A percentile compares a stretch with the other conserved stretches of the same genome.
phyloP scores from a whole-genome alignment of 2,888 invertebrate species.

The Sphinx pinastri region DNA sequence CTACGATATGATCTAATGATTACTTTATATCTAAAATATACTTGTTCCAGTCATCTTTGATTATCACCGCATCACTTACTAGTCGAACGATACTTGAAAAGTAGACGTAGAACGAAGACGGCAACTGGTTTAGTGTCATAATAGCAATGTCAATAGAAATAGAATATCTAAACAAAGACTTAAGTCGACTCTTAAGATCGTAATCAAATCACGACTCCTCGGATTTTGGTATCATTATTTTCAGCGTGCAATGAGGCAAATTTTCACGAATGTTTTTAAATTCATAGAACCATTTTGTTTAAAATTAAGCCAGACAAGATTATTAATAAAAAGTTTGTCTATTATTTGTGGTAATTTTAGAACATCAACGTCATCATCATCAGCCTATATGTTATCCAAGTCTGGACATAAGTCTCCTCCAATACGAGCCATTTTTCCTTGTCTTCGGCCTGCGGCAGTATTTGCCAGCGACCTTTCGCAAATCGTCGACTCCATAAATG shows the following conservation, averaged over 20 bases:
- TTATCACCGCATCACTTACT: conserved; percentile 1
- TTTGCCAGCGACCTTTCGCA: too few species aligned
- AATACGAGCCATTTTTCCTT: too few species aligned
- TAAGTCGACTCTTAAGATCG: conserved; percentile 35
- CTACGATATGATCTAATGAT: too few species aligned
- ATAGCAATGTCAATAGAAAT: conserved; percentile 27
- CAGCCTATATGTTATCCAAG: too few species aligned
- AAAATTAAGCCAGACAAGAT: background rate
- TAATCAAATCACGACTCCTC: conserved; percentile 38
- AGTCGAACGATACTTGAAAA: conserved; percentile 4
- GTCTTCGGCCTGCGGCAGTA: too few species aligned
- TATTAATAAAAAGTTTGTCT: background rate
- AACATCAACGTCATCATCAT: too few species aligned
- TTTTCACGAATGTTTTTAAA: conserved; percentile 1
- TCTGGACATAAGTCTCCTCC: too few species aligned
- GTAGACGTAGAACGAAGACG: conserved; percentile 5
- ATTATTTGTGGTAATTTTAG: background rate
- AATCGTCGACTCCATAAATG: too few species aligned
- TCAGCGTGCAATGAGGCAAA: conserved; percentile 3
- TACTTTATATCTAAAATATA: background rate
- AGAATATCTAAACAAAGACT: conserved; percentile 37
- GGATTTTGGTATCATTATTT: conserved; percentile 8
- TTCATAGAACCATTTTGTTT: background rate
- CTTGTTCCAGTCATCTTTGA: conserved; percentile 5
- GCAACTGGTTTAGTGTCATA: conserved; percentile 17